Evolutionary conservation across 2,888 invertebrate species (phyloP).

Genomic region (Gonocerus acuteangulatus): DNA sequence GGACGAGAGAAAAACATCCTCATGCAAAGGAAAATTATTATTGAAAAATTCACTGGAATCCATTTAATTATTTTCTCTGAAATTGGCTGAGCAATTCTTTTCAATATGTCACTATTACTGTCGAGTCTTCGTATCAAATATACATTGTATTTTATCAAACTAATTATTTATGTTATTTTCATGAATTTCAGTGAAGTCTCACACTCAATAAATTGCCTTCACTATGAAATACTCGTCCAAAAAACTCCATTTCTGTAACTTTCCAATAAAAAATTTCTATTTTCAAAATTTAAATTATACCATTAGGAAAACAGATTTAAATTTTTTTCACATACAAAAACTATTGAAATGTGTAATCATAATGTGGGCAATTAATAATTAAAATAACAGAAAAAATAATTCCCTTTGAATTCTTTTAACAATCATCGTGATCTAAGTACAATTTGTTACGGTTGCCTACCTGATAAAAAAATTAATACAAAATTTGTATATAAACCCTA

Average conservation of each 20-base stretch:
- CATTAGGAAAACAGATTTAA: neutral
- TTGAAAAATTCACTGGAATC: neutral
- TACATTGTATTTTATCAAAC: neutral
- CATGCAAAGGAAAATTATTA: neutral
- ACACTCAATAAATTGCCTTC: neutral
- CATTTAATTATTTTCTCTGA: neutral
- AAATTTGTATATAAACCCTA: slow-evolving; percentile 24
- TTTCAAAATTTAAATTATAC: slow-evolving; percentile 8
- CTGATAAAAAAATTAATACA: slow-evolving; percentile 21
- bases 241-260: slow-evolving; percentile 13
- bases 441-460: slow-evolving; percentile 19
- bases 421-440: slow-evolving; percentile 19
- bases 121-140: neutral
- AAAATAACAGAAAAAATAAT: neutral
- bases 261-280: slow-evolving; percentile 12
- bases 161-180: neutral
- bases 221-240: neutral
- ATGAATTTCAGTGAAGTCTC: neutral
- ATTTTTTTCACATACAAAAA: slow-evolving; percentile 20
- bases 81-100: neutral
- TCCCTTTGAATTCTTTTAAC: neutral
- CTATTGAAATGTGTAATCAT: slow-evolving; percentile 13
- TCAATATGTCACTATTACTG: neutral
- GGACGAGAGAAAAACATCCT: neutral
- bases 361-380: neutral